Conservation (phyloP, 53 echinoderm and acorn worm species). For the Apostichopus leukothele region DNA sequence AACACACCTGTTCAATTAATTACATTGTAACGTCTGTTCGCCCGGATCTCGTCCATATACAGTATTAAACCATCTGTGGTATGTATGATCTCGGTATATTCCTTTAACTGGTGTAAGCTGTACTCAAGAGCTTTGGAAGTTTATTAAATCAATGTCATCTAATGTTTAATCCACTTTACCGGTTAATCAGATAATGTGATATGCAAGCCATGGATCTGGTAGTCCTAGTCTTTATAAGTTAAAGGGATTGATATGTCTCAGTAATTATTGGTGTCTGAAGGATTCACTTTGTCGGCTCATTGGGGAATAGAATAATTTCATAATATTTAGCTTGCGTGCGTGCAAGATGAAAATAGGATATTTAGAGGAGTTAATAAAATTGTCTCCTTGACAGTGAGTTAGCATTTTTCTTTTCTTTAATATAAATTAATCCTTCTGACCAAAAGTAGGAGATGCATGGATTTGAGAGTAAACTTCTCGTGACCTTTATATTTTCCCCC, state of each 20-base stretch:
- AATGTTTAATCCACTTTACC: constrained; percentile 24
- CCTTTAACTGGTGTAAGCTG: neutral
- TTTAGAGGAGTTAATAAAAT: neutral
- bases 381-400: neutral
- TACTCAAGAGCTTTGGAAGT: neutral
- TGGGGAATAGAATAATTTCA: constrained; percentile 27
- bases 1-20: too few species aligned
- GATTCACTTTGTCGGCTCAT: constrained; percentile 34
- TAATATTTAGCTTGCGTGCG: constrained; percentile 29
- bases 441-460: neutral
- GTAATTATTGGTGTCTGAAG: constrained; percentile 13
- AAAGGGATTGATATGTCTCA: constrained; percentile 9
- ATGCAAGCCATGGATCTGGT: neutral
- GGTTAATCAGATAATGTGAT: constrained; percentile 23
- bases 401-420: neutral
- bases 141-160: constrained; percentile 33
- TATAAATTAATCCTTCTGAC: neutral
- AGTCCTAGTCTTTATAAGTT: neutral
- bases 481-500: neutral
- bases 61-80: neutral
- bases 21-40: too few species aligned
- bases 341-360: neutral
- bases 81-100: neutral
- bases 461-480: neutral
- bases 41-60: too few species aligned